Percentiles rank a stretch among this genome's conserved stretches.
Evolutionary conservation across 1,140 invertebrate species (phyloP).

Genomic region (Drosophila biarmipes): DNA sequence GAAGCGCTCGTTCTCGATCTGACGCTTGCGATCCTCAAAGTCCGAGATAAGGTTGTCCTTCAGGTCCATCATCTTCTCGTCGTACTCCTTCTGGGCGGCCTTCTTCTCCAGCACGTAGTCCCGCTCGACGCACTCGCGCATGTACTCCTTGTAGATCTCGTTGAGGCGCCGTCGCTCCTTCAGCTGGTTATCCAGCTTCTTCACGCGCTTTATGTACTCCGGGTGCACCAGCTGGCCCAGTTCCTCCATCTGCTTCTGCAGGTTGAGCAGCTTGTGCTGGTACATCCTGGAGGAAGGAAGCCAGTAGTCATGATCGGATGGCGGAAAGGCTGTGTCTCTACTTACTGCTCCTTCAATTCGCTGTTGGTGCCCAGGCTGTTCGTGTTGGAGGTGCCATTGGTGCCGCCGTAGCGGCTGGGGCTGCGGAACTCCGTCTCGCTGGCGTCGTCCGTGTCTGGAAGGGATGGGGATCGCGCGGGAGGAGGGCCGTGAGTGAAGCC

Average conservation of each 20-base stretch:
- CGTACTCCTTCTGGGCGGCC: slow-evolving; percentile 95
- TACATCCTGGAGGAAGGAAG: slow-evolving; percentile 90
- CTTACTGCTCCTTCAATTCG: slow-evolving; percentile 96
- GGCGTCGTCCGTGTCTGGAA: slow-evolving; percentile 94
- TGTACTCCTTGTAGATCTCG: slow-evolving; percentile 92
- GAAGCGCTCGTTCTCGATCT: slow-evolving; percentile 94
- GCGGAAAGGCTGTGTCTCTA: not conserved
- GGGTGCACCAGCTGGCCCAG: slow-evolving; percentile 94
- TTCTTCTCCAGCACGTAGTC: slow-evolving; percentile 96
- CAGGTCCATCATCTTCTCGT: slow-evolving; percentile 96
- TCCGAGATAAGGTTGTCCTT: slow-evolving; percentile 95
- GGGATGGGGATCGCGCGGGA: not conserved
- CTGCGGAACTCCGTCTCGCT: slow-evolving; percentile 93
- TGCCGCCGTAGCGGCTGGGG: slow-evolving; percentile 88
- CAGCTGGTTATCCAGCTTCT: slow-evolving; percentile 92
- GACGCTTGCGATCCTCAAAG: slow-evolving; percentile 95
- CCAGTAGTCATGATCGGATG: too few species aligned
- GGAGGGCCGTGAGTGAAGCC: not conserved
- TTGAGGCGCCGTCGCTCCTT: slow-evolving; percentile 93
- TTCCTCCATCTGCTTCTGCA: slow-evolving; percentile 96
- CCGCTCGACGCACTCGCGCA: slow-evolving; percentile 93
- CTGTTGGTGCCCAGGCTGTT: slow-evolving; percentile 69
- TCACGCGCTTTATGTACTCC: slow-evolving; percentile 93
- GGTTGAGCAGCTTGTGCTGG: slow-evolving; percentile 94
- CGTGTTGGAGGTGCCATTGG: slow-evolving; percentile 85